Base-by-base conservation (phyloP, 2,888 invertebrate species). In the Dorcus hopei region DNA sequence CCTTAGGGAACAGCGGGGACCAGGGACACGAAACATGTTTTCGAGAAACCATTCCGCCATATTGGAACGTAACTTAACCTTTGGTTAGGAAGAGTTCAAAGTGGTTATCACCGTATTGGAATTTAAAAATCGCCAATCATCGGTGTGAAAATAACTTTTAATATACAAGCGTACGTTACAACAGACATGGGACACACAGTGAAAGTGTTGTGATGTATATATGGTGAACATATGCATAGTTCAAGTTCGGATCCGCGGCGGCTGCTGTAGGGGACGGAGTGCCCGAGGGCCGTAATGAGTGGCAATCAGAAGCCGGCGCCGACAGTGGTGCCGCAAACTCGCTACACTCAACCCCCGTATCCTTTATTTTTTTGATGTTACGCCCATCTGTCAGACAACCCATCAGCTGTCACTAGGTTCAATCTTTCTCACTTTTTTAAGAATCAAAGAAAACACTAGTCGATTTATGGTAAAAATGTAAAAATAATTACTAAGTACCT, bases 261-360 rank as follows among this genome's bases (percentile, higher is more conserved):
- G 84, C 83, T 82, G 81, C 82, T 83, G 82, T 84, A 69, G 75
- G 75, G 74, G 80, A 82, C 82, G 81, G 75, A 79, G 82, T 77
- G 83, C 82, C 82, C 82, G 81, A 82, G 82, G 82, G 80, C 80
- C 80, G 79, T 82, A 79, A 85, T 85, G 86, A 85, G 26, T 33
- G 26, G 84, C 78, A 85, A 85, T 80, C 84, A 83, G 79, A 85
- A 85, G 79, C 84, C 83, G 81, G 81, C 83, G 82, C 84, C 84
- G 77, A 77, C 82, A 78, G 83, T 83, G 78, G 82, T 82, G 75
- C 81, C 80, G 81, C 78, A 83, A 79, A 70, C 81, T 80, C 77
- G 82, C 76, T 83, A 81, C 74, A 78, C 80, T 68, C 79, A 80
- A 67, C 78, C 81, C 75, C 80, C 79, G 77, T 74, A 82, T 84